Conservation (phyloP, 2,113 vertebrate species). For the Strix uralensis region DNA sequence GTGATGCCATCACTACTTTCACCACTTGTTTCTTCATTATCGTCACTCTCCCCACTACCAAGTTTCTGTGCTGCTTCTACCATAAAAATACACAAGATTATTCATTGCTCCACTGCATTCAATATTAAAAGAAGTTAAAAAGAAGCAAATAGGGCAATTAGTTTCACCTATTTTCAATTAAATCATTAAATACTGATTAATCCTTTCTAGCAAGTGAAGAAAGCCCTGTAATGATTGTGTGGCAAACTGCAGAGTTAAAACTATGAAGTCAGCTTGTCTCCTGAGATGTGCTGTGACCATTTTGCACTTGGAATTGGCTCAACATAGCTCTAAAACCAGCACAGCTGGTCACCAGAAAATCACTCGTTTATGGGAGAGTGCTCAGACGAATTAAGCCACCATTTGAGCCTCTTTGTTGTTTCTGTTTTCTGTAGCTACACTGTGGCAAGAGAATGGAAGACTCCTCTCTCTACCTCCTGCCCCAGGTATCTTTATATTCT, state of each 20-base stretch:
- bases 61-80: conserved; percentile 23
- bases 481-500: not conserved
- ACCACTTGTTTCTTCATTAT: conserved; percentile 23
- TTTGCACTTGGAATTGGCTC: not conserved
- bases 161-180: not conserved
- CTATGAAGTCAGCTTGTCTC: not conserved
- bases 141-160: not conserved
- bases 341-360: conserved; percentile 27
- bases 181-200: not conserved
- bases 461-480: not conserved
- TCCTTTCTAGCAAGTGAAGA: not conserved
- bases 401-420: not conserved
- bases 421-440: not conserved
- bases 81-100: conserved; percentile 59
- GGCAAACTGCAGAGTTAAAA: not conserved
- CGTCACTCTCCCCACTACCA: conserved; percentile 11
- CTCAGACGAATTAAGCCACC: not conserved
- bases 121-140: not conserved
- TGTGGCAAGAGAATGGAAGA: not conserved
- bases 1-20: conserved; percentile 31
- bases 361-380: not conserved
- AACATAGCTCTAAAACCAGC: not conserved
- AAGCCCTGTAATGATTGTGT: not conserved
- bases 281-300: not conserved
- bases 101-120: not conserved